These are phyloP conservation scores for Helicoverpa assulta DNA, from an alignment of 2,888 invertebrate species.

Conservation along the genomic window DNA sequence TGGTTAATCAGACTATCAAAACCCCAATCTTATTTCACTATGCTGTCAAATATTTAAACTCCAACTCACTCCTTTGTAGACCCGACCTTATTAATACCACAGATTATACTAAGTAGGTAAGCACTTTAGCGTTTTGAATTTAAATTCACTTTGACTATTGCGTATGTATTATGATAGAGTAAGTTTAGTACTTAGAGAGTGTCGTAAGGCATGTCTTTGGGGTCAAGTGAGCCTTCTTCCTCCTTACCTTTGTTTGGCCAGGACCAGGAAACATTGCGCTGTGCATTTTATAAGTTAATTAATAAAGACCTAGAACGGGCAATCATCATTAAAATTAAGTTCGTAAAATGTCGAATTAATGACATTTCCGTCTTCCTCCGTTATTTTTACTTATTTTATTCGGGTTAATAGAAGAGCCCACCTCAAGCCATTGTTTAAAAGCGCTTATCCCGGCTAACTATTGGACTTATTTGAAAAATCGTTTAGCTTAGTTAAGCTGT, in stretches of 20 bases:
- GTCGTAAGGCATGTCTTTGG: slow-evolving; percentile 13
- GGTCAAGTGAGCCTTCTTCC: slow-evolving; percentile 24
- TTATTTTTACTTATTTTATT: too few species aligned
- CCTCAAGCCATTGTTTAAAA: too few species aligned
- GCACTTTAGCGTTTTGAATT: slow-evolving; percentile 4
- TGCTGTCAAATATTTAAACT: too few species aligned
- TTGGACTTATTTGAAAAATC: too few species aligned
- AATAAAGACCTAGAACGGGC: not conserved
- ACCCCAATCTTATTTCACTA: too few species aligned
- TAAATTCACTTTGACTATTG: slow-evolving; percentile 14
- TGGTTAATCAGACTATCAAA: too few species aligned
- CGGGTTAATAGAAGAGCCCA: too few species aligned
- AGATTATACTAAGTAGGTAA: not conserved
- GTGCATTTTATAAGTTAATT: not conserved
- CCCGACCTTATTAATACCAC: too few species aligned
- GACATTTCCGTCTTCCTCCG: not conserved
- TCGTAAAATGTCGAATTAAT: not conserved
- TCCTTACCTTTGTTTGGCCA: not conserved
- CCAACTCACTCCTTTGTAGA: not conserved
- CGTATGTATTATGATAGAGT: slow-evolving; percentile 1
- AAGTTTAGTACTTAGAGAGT: slow-evolving; percentile 3
- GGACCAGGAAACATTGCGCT: not conserved
- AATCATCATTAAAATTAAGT: not conserved
- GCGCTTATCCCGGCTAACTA: too few species aligned
- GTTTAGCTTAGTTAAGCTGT: too few species aligned